Percentiles rank a stretch among this genome's conserved stretches.
Conservation (phyloP, 2,113 vertebrate species). For the Jaculus jaculus region DNA sequence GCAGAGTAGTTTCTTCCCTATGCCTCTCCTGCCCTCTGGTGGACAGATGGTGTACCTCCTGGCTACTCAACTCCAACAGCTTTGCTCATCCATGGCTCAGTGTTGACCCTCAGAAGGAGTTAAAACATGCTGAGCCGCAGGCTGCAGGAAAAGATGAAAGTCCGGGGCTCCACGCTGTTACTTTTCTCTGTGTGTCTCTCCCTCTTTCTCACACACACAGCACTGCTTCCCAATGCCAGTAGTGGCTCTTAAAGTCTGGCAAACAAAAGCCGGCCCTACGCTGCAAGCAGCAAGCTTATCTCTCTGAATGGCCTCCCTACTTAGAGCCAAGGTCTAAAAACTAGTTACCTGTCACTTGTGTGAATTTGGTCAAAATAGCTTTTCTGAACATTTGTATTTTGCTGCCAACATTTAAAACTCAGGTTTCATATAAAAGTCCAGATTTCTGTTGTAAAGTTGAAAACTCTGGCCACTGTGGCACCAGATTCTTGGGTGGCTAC, state of each 20-base stretch:
- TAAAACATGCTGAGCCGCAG: background rate
- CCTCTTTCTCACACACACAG: background rate
- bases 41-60: background rate
- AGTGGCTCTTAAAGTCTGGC: background rate
- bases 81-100: fast-evolving
- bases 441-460: constrained; percentile 22
- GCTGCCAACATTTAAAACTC: background rate
- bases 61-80: background rate
- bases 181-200: background rate
- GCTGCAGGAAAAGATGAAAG: background rate
- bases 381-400: constrained; percentile 15
- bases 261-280: background rate
- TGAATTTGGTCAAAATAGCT: background rate
- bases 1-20: background rate
- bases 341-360: background rate
- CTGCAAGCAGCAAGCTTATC: background rate
- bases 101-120: background rate
- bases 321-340: background rate
- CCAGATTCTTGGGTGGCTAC: background rate
- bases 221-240: background rate
- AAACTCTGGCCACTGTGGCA: background rate
- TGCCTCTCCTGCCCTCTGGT: constrained; percentile 52
- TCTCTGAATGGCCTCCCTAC: background rate
- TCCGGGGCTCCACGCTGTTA: background rate
- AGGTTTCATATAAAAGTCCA: background rate